These are phyloP conservation scores for Tragelaphus scriptus DNA, from an alignment of 2,113 vertebrate genomes.

Conservation along the genomic window DNA sequence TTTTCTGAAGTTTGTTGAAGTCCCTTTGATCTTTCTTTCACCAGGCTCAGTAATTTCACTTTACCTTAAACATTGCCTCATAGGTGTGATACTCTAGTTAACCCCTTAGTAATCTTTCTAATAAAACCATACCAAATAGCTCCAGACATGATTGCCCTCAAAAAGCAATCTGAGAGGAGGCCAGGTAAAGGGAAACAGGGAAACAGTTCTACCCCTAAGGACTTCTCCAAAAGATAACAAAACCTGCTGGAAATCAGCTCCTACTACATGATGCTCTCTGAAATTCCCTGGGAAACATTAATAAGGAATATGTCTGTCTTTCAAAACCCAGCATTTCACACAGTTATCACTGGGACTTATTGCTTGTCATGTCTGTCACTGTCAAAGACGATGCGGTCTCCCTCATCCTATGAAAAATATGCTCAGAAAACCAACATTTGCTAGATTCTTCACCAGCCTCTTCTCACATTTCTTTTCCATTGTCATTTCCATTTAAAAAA, in stretches of 20 bases:
- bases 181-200: neutral
- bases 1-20: constrained; percentile 25
- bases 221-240: constrained; percentile 14
- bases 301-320: neutral
- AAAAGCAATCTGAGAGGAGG: constrained; percentile 15
- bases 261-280: neutral
- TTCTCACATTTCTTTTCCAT: constrained; percentile 14
- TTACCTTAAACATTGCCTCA: constrained; percentile 53
- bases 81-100: constrained; percentile 30
- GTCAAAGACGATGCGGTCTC: neutral
- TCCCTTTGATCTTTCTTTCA: constrained; percentile 43
- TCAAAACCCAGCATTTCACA: constrained; percentile 28
- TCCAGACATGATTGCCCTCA: neutral
- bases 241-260: neutral
- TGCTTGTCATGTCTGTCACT: neutral
- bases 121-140: constrained; percentile 39
- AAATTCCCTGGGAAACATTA: neutral
- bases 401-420: neutral
- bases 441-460: neutral
- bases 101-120: constrained; percentile 53
- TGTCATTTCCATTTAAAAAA: neutral
- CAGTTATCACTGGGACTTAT: neutral
- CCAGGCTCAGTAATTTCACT: constrained; percentile 56
- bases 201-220: neutral
- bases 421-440: neutral